Evolutionary conservation across 2,888 invertebrate species (phyloP), one percentile per base, ranked within the genome.

Genomic region (Drepana falcataria): DNA sequence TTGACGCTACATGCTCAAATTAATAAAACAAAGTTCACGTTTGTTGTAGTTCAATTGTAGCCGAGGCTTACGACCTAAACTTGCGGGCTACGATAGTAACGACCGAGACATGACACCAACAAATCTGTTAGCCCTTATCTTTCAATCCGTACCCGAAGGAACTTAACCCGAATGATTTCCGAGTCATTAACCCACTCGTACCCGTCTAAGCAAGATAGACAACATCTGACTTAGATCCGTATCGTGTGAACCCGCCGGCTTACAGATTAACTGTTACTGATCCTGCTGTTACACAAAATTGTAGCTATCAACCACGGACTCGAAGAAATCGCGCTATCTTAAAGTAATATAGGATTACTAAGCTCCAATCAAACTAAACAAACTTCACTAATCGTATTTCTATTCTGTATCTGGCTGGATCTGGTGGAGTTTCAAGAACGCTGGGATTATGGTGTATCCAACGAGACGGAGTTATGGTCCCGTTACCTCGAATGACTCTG

Each of bases 141-240:
- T 83, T 75, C 85, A 85, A 89, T 90, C 87, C 87, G 77, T 76
- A 80, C 79, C 80, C 80, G 74, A 75, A 75, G 82, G 77, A 84
- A 85, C 82, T 86, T 85, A 87, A 86, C 85, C 89, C 89, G 80
- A 89, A 89, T 90, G 85, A 90, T 88, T 90, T 90, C 89, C 90
- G 80, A 86, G 85, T 87, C 90, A 91, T 90, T 90, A 89, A 90
- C 85, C 81, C 77, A 79, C 83, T 85, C 83, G 81, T 75, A 74
- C 75, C 80, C 82, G 77, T 77, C 79, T 90, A 89, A 91, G 90
- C 85, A 85, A 90, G 90, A 90, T 83, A 89, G 88, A 90, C 90
- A 89, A 87, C 90, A 87, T 85, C 86, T 82, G 84, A 88, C 86
- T 87, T 80, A 82, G 88, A 90, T 87, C 83, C 81, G 81, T 87